phyloP scores from a whole-genome alignment of 2,888 invertebrate genomes.

The Drosophila subquinaria region DNA sequence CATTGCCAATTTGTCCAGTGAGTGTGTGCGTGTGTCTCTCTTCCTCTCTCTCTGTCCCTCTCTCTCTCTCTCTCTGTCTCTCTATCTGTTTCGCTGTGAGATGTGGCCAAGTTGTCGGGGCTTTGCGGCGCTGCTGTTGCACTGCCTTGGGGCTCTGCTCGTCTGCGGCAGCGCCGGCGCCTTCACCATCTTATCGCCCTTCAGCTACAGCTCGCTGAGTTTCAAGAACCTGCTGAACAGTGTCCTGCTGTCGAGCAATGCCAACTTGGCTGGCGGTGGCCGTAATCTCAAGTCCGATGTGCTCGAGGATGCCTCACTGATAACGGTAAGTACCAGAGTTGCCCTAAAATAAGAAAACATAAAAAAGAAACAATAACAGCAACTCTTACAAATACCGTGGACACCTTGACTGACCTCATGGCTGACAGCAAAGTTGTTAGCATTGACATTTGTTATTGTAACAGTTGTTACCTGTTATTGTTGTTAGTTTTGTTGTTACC shows the following conservation, averaged over 20 bases:
- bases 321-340: conserved; percentile 79
- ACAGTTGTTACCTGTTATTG: conserved; percentile 19
- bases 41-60: conserved; percentile 8
- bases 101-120: conserved; percentile 49
- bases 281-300: conserved; percentile 84
- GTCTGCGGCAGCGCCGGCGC: conserved; percentile 75
- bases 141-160: conserved; percentile 67
- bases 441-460: conserved; percentile 61
- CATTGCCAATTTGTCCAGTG: conserved; percentile 70
- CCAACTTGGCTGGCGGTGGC: conserved; percentile 83
- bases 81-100: conserved; percentile 4
- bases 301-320: conserved; percentile 84
- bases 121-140: conserved; percentile 64
- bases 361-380: neutral
- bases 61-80: neutral
- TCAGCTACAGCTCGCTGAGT: conserved; percentile 83
- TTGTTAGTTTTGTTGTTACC: conserved; percentile 19
- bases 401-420: conserved; percentile 30
- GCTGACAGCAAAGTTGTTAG: conserved; percentile 37
- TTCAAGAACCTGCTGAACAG: conserved; percentile 84
- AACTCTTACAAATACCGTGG: conserved; percentile 12
- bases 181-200: conserved; percentile 84
- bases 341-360: neutral
- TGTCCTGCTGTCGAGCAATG: conserved; percentile 83
- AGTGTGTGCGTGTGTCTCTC: conserved; percentile 21